phyloP scores from a whole-genome alignment of 2,888 invertebrate species.

The Abrostola triplasia region DNA sequence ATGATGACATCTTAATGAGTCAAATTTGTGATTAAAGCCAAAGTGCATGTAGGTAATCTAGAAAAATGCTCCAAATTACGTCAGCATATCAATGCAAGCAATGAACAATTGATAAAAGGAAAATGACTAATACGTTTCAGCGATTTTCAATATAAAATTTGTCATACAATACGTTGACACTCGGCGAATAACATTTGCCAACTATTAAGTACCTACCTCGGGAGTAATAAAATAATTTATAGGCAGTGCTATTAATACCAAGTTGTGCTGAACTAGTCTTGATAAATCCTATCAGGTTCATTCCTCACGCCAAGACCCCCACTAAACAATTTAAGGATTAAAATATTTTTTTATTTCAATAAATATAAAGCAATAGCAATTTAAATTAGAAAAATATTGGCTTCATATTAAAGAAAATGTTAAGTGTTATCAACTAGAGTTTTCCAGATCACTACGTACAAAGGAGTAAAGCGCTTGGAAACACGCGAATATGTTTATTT shows the following conservation, averaged over 20 bases:
- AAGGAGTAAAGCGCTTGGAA: constrained; percentile 62
- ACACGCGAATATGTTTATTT: constrained; percentile 83
- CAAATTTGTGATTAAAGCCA: background rate
- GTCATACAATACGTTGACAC: constrained; percentile 54
- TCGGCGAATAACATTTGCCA: constrained; percentile 51
- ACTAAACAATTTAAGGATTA: constrained; percentile 38
- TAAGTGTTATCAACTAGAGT: constrained; percentile 37
- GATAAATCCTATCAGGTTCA: constrained; percentile 50
- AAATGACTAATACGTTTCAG: constrained; percentile 18
- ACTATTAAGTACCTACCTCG: constrained; percentile 50
- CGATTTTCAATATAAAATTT: constrained; percentile 48
- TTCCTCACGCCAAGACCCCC: constrained; percentile 44
- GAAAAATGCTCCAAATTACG: too few species aligned
- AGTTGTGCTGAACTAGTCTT: constrained; percentile 51
- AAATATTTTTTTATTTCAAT: constrained; percentile 21
- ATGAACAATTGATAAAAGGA: constrained; percentile 21
- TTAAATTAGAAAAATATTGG: constrained; percentile 14
- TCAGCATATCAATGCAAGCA: too few species aligned
- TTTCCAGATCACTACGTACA: constrained; percentile 49
- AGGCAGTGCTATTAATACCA: constrained; percentile 48
- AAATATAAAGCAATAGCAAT: constrained; percentile 6
- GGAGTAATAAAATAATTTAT: constrained; percentile 50
- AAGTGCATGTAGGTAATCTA: too few species aligned
- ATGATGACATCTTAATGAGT: too few species aligned
- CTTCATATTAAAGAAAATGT: constrained; percentile 21